phyloP scores from a whole-genome alignment of 1,140 invertebrate genomes.

The Vanessa tameamea region DNA sequence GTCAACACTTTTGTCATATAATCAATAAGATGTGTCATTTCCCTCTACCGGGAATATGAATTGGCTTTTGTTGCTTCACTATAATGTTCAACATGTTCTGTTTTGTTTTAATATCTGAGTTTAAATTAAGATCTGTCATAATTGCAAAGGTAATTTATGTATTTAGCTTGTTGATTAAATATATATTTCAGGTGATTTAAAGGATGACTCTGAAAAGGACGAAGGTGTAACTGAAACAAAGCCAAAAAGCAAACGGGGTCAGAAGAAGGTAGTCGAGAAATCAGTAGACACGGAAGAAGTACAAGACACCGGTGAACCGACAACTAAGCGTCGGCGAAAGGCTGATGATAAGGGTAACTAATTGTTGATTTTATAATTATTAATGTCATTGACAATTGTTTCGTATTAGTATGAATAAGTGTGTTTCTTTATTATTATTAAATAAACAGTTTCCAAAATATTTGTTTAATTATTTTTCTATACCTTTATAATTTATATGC shows the following conservation, averaged over 20 bases:
- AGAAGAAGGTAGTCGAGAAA: slow-evolving; percentile 56
- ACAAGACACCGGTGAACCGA: slow-evolving; percentile 60
- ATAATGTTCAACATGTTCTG: no score
- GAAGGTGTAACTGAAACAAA: slow-evolving; percentile 53
- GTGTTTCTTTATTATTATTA: slow-evolving; percentile 65
- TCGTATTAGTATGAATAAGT: slow-evolving; percentile 61
- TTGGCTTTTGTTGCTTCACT: no score
- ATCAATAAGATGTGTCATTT: no score
- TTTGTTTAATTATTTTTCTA: slow-evolving; percentile 58
- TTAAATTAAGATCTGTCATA: not conserved
- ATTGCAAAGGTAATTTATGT: no score
- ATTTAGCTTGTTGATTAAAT: no score
- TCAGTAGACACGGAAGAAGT: slow-evolving; percentile 48
- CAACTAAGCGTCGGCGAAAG: slow-evolving; percentile 66
- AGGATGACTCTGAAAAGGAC: slow-evolving; percentile 55
- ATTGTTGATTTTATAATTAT: slow-evolving; percentile 48
- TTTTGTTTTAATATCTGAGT: not conserved
- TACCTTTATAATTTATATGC: slow-evolving; percentile 38
- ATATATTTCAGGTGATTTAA: slow-evolving; percentile 50
- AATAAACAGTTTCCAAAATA: slow-evolving; percentile 72
- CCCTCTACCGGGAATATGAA: no score
- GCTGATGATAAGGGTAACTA: slow-evolving; percentile 75
- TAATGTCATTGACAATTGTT: slow-evolving; percentile 58
- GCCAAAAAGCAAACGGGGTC: slow-evolving; percentile 62
- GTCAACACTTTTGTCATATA: no score